Percentiles rank a stretch among this genome's conserved stretches.
These are phyloP conservation scores for Frankliniella intonsa DNA, from an alignment of 2,888 invertebrate species.

Conservation along the genomic window DNA sequence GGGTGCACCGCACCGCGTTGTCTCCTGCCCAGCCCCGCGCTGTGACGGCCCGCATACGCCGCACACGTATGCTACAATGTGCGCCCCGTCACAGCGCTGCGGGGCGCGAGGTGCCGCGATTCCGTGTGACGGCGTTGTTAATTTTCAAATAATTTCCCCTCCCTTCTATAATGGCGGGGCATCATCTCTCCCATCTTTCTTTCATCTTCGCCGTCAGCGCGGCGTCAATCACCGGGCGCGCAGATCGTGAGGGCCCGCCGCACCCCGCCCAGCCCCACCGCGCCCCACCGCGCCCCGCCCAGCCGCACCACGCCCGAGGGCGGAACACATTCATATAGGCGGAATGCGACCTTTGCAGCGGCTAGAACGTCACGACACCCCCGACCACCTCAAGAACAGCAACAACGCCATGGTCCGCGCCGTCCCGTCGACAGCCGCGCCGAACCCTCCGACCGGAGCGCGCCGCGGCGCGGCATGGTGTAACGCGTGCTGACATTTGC, in stretches of 20 bases:
- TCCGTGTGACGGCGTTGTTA: neutral
- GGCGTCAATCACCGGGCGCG: neutral
- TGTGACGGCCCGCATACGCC: neutral
- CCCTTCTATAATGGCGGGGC: neutral
- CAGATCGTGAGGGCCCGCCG: neutral
- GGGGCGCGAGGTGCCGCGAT: neutral
- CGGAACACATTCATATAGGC: slow-evolving; percentile 11
- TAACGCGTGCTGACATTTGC: neutral
- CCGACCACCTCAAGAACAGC: neutral
- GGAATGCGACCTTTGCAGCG: slow-evolving; percentile 17
- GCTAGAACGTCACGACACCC: neutral
- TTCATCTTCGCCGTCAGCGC: neutral
- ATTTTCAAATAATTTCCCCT: neutral
- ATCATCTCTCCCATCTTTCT: neutral
- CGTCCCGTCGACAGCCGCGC: neutral
- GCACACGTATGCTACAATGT: neutral
- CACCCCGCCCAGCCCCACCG: slow-evolving; percentile 2
- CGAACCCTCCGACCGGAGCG: neutral
- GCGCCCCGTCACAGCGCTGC: neutral
- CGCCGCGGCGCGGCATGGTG: neutral
- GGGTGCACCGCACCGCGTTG: neutral
- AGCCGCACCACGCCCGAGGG: neutral
- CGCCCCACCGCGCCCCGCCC: neutral
- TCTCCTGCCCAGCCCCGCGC: neutral
- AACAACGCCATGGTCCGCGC: neutral